Percentiles rank a stretch among this genome's conserved stretches.
phyloP scores from a whole-genome alignment of 2,113 vertebrate species.

The Nannospalax galili region DNA sequence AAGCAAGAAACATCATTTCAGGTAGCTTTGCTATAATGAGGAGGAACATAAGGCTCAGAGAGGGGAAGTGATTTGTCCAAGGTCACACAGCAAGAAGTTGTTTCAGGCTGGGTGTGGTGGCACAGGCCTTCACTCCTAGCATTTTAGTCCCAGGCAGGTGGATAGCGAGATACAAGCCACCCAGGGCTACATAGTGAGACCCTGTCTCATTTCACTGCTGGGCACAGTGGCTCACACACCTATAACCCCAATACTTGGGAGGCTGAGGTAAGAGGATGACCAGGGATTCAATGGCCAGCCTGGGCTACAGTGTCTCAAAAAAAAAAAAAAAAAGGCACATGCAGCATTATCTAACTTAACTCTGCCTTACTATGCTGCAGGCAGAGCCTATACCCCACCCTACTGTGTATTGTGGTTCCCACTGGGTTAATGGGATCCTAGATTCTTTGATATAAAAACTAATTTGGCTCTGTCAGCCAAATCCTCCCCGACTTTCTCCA shows the following conservation, averaged over 20 bases:
- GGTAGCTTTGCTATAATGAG: neutral
- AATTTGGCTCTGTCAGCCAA: neutral
- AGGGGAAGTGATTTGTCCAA: neutral
- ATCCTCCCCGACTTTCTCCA: neutral
- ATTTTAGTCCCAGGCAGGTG: too few relatives aligned
- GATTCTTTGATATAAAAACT: neutral
- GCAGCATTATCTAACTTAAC: neutral
- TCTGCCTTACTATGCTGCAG: neutral
- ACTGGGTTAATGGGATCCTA: neutral
- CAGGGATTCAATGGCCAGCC: neutral
- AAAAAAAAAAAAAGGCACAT: neutral
- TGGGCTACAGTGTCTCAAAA: neutral
- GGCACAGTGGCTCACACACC: neutral
- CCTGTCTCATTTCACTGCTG: neutral
- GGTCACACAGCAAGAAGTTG: conserved; percentile 22
- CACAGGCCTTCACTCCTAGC: too few relatives aligned
- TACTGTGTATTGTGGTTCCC: neutral
- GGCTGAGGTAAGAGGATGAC: neutral
- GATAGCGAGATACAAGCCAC: too few relatives aligned
- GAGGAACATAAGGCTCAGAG: neutral
- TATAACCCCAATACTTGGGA: neutral
- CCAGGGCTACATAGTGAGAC: too few relatives aligned
- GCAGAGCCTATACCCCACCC: neutral
- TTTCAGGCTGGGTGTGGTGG: neutral
- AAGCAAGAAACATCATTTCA: neutral